phyloP scores from a whole-genome alignment of 2,113 vertebrate genomes.

The Carassius gibelio region DNA sequence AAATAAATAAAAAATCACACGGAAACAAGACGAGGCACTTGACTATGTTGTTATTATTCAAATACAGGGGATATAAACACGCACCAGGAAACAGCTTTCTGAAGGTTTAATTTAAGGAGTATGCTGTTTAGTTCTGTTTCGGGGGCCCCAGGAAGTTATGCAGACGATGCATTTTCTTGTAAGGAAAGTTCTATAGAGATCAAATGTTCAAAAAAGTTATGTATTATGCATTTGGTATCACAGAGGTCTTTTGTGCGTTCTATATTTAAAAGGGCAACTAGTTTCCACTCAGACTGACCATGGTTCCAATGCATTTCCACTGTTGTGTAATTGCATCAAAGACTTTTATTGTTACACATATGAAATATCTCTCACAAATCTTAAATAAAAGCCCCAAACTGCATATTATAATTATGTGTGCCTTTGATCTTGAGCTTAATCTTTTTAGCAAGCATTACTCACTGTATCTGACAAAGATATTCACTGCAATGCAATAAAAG shows the following conservation, averaged over 20 bases:
- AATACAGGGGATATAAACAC: constrained; percentile 18
- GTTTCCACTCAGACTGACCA: constrained; percentile 34
- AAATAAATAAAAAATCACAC: background rate
- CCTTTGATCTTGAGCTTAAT: background rate
- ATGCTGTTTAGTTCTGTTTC: constrained; percentile 32
- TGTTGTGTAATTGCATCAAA: constrained; percentile 24
- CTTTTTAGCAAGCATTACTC: background rate
- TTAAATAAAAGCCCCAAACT: background rate
- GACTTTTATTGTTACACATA: constrained; percentile 22
- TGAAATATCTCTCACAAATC: background rate
- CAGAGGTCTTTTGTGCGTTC: constrained; percentile 47
- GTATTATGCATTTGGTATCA: constrained; percentile 51
- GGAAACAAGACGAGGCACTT: constrained; percentile 32
- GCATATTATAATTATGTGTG: background rate
- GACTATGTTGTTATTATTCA: constrained; percentile 30
- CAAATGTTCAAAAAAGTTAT: constrained; percentile 33
- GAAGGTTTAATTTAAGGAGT: constrained; percentile 33
- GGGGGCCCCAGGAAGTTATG: constrained; percentile 15
- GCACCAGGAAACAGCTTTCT: constrained; percentile 8
- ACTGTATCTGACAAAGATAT: background rate
- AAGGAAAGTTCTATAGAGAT: constrained; percentile 26
- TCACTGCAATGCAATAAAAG: background rate
- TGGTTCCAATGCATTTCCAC: constrained; percentile 37
- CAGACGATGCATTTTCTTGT: constrained; percentile 31
- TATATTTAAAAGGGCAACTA: constrained; percentile 43